A percentile compares a stretch with the other conserved stretches of the same genome.
Conservation (phyloP, 1,140 invertebrate genomes). For the Penaeus japonicus region DNA sequence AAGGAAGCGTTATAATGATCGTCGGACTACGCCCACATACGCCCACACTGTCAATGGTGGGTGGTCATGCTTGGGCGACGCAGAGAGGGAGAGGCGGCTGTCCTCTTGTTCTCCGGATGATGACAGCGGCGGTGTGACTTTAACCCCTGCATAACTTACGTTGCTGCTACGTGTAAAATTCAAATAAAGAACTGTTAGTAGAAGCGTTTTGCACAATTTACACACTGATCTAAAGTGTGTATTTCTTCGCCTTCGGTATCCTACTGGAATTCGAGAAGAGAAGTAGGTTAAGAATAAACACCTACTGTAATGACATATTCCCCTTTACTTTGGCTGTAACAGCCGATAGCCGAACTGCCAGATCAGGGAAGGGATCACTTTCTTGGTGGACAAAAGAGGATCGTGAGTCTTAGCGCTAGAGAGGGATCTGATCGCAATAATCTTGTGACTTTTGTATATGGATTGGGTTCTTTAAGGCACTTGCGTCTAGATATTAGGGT, state of each 20-base stretch:
- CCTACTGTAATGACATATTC: too few species aligned
- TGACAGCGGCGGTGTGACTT: not conserved
- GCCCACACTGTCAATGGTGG: conserved; percentile 31
- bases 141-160: too few species aligned
- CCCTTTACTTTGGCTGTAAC: too few species aligned
- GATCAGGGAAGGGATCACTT: conserved; percentile 22
- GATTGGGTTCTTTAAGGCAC: conserved; percentile 7
- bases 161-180: too few species aligned
- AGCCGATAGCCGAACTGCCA: not conserved
- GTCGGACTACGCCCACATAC: conserved; percentile 31
- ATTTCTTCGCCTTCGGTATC: too few species aligned
- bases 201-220: too few species aligned
- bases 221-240: too few species aligned
- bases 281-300: too few species aligned
- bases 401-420: conserved; percentile 14
- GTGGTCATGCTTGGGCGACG: conserved; percentile 26
- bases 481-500: not conserved
- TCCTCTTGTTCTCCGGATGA: not conserved
- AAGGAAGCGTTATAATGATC: conserved; percentile 42
- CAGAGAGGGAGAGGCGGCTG: not conserved
- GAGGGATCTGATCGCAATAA: conserved; percentile 30
- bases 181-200: too few species aligned
- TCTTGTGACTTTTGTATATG: conserved; percentile 14
- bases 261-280: too few species aligned
- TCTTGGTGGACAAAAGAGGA: conserved; percentile 23